Evolutionary conservation across 2,113 vertebrate species (phyloP).

Genomic region (Chionomys nivalis): DNA sequence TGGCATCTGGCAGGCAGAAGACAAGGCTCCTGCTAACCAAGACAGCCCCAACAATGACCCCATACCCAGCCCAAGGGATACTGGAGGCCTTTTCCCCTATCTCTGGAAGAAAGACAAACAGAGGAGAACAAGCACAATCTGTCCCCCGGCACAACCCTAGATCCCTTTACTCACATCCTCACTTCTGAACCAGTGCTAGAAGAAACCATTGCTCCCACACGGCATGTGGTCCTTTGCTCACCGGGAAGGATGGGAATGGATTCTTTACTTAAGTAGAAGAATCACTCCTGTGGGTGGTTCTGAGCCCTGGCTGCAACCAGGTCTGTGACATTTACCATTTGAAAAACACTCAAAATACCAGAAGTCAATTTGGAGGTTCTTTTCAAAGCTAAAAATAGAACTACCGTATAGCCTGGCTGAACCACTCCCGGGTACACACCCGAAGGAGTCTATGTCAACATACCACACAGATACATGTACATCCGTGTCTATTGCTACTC

Average conservation of each 20-base stretch:
- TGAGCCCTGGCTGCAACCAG: background rate
- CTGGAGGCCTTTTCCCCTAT: background rate
- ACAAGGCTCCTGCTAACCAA: background rate
- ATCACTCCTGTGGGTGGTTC: background rate
- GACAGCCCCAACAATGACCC: background rate
- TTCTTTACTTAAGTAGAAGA: background rate
- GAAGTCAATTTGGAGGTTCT: background rate
- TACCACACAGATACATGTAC: no score
- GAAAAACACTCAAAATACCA: background rate
- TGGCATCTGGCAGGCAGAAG: background rate
- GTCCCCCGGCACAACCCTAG: background rate
- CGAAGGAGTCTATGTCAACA: background rate
- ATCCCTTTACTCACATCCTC: background rate
- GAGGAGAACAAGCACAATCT: background rate
- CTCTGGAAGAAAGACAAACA: constrained; percentile 48
- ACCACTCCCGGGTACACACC: background rate
- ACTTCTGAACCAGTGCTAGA: background rate
- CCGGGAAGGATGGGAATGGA: no score
- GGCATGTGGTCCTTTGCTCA: rapidly evolving
- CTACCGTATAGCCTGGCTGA: background rate
- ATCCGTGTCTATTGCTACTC: background rate
- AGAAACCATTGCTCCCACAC: background rate
- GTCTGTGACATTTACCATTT: background rate
- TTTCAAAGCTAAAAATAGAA: background rate
- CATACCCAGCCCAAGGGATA: background rate